Evolutionary conservation across 1,140 invertebrate species (phyloP).

Genomic region (Patella vulgata): DNA sequence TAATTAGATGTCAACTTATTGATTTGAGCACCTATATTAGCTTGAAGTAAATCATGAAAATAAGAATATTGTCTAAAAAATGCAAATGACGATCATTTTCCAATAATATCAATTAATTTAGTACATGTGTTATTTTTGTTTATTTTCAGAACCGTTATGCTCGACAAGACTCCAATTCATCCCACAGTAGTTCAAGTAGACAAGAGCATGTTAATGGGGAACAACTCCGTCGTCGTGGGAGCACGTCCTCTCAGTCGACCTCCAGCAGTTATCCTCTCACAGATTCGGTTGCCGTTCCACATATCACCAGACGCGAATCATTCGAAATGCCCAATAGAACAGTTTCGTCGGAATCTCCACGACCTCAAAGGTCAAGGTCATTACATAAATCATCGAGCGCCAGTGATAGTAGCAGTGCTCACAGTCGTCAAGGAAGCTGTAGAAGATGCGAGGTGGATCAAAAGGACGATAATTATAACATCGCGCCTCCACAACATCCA

Average conservation of each 20-base stretch:
- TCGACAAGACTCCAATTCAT: slow-evolving; percentile 55
- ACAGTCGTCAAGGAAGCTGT: slow-evolving; percentile 22
- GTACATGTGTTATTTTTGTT: too few relatives aligned
- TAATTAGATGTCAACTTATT: too few relatives aligned
- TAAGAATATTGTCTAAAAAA: too few relatives aligned
- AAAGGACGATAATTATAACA: slow-evolving; percentile 26
- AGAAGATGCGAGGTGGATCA: slow-evolving; percentile 25
- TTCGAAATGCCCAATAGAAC: slow-evolving; percentile 55
- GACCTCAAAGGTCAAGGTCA: slow-evolving; percentile 46
- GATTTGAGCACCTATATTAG: too few relatives aligned
- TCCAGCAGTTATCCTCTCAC: slow-evolving; percentile 47
- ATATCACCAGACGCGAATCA: slow-evolving; percentile 49
- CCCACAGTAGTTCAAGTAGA: slow-evolving; percentile 55
- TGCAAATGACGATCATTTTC: too few relatives aligned
- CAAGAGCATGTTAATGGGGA: slow-evolving; percentile 48
- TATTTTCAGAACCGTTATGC: slow-evolving; percentile 50
- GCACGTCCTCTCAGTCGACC: slow-evolving; percentile 49
- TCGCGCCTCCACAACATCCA: slow-evolving; percentile 19
- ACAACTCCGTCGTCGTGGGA: slow-evolving; percentile 39
- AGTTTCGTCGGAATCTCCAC: slow-evolving; percentile 53
- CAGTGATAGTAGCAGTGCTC: slow-evolving; percentile 35
- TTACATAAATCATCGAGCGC: slow-evolving; percentile 44
- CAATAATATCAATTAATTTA: too few relatives aligned
- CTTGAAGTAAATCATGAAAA: too few relatives aligned
- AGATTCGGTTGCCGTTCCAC: slow-evolving; percentile 43